A percentile compares a stretch with the other conserved stretches of the same genome.
phyloP scores from a whole-genome alignment of 2,797 vertebrate genomes.

The Pipistrellus pygmaeus region DNA sequence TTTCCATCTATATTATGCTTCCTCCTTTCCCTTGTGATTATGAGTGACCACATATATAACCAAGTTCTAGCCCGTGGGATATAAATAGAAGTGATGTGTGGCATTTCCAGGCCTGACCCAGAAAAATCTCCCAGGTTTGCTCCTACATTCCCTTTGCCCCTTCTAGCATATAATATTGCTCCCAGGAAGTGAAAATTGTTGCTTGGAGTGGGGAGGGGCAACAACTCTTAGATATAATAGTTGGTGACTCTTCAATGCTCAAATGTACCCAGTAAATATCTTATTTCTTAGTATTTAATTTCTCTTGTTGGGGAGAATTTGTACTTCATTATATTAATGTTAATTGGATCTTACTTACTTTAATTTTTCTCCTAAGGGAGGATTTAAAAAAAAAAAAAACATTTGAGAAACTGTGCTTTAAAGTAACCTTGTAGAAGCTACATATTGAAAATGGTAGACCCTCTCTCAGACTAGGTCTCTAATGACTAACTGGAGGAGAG shows the following conservation, averaged over 20 bases:
- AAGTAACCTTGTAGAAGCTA: neutral
- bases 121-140: neutral
- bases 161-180: neutral
- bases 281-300: conserved; percentile 64
- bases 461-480: neutral
- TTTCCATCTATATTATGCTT: neutral
- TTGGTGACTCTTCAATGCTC: conserved; percentile 8
- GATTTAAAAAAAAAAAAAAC: neutral
- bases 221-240: neutral
- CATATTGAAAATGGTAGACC: neutral
- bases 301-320: conserved; percentile 38
- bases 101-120: neutral
- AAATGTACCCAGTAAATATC: neutral
- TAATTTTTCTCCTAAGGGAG: conserved; percentile 40
- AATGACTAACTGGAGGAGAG: neutral
- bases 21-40: neutral
- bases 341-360: conserved; percentile 70
- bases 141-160: neutral
- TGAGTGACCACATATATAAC: neutral
- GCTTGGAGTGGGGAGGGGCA: neutral
- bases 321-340: conserved; percentile 63
- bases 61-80: neutral
- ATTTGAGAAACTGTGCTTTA: conserved; percentile 21
- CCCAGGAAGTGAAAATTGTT: neutral
- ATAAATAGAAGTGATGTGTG: neutral